Evolutionary conservation across 1,140 invertebrate genomes (phyloP).

Genomic region (Macrobrachium rosenbergii): DNA sequence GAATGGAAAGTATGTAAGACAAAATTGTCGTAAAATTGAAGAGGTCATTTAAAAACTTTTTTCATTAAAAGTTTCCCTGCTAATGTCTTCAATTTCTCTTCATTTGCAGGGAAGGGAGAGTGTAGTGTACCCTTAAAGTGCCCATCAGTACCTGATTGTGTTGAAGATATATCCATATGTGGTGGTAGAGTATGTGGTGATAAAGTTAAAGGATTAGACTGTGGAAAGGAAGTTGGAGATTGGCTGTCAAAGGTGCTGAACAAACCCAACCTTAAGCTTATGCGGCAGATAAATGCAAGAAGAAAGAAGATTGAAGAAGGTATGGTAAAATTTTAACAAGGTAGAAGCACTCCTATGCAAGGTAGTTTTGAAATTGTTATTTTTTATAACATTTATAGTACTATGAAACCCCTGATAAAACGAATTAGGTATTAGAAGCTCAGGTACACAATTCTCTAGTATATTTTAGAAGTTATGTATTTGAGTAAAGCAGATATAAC

Average conservation of each 20-base stretch:
- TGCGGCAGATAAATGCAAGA: slow-evolving; percentile 74
- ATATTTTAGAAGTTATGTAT: no score
- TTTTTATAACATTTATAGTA: no score
- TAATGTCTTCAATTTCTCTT: not conserved
- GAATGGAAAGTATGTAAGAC: no score
- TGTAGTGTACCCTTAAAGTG: slow-evolving; percentile 25
- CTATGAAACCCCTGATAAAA: no score
- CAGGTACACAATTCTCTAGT: no score
- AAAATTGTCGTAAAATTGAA: no score
- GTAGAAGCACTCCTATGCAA: not conserved
- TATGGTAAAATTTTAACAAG: not conserved
- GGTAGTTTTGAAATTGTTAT: not conserved
- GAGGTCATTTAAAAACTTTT: no score
- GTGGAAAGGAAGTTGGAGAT: slow-evolving; percentile 81
- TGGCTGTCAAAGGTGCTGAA: slow-evolving; percentile 77
- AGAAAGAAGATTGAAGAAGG: not conserved
- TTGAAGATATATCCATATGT: slow-evolving; percentile 17
- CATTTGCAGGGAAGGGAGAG: not conserved
- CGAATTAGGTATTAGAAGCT: no score
- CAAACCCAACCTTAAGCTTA: slow-evolving; percentile 74
- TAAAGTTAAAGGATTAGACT: slow-evolving; percentile 83
- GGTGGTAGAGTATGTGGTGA: slow-evolving; percentile 85
- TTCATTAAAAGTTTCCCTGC: no score
- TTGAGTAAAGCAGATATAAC: no score
- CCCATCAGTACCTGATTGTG: not conserved